phyloP scores from a whole-genome alignment of 2,888 invertebrate genomes.

The Pocota personata region DNA sequence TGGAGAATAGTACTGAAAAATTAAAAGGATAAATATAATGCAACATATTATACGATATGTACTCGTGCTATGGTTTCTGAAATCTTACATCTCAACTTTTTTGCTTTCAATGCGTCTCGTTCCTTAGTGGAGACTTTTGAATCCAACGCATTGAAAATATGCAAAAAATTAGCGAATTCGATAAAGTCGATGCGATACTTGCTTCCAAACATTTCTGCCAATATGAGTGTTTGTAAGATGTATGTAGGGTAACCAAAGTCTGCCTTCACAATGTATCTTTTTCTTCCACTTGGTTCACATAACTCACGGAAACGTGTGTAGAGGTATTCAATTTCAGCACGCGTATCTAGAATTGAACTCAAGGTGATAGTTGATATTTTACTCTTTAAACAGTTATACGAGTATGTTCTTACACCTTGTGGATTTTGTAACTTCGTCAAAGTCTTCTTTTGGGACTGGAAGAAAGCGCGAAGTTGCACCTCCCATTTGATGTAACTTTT shows the following conservation, averaged over 20 bases:
- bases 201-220: conserved; percentile 37
- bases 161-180: conserved; percentile 39
- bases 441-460: conserved; percentile 26
- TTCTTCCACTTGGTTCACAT: conserved; percentile 4
- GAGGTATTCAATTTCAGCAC: conserved; percentile 45
- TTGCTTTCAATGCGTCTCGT: neutral
- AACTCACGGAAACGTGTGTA: conserved; percentile 19
- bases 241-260: conserved; percentile 10
- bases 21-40: neutral
- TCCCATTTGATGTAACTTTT: conserved; percentile 18
- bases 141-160: conserved; percentile 15
- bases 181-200: conserved; percentile 32
- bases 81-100: conserved; percentile 4
- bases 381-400: neutral
- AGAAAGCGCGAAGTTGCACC: neutral
- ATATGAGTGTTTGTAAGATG: conserved; percentile 12
- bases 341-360: conserved; percentile 5
- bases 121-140: neutral
- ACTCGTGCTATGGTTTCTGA: too few species aligned
- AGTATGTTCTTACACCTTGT: conserved; percentile 16
- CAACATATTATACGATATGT: too few species aligned
- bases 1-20: conserved; percentile 74
- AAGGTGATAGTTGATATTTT: neutral
- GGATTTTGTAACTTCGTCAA: neutral
- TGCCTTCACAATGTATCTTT: neutral